phyloP scores from a whole-genome alignment of 2,113 vertebrate species.

The Indicator maculatus region DNA sequence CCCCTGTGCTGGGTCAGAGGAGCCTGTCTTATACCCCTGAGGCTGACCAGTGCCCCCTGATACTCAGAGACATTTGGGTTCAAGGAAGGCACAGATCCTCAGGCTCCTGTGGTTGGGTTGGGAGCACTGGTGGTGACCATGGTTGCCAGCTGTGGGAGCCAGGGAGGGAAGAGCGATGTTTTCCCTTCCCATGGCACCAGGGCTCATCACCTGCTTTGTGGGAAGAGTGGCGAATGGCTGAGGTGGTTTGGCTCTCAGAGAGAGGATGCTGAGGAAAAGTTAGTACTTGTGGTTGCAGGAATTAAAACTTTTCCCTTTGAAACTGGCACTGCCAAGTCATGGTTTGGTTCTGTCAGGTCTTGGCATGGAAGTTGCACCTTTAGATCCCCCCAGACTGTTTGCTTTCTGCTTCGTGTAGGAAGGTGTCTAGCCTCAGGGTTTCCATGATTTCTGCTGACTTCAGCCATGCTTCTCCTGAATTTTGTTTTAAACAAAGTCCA shows the following conservation, averaged over 20 bases:
- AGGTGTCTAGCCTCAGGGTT: background rate
- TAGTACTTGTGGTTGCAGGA: background rate
- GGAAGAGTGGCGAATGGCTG: background rate
- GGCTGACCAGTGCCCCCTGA: fast-evolving
- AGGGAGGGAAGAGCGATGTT: background rate
- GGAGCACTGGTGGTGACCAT: background rate
- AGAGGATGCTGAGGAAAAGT: background rate
- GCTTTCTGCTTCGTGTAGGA: background rate
- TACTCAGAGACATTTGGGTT: background rate
- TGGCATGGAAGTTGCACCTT: background rate
- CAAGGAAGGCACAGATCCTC: background rate
- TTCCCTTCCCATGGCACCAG: background rate
- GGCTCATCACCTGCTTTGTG: background rate
- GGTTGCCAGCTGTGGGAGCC: background rate
- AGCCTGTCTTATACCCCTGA: fast-evolving
- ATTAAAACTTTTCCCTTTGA: background rate
- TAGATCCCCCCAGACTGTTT: background rate
- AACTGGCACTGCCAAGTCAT: background rate
- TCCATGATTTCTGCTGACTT: background rate
- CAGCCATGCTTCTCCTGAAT: background rate
- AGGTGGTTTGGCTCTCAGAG: background rate
- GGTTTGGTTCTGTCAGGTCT: background rate
- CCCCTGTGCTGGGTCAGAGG: background rate
- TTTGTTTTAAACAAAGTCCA: background rate
- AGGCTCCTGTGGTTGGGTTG: background rate